phyloP scores from a whole-genome alignment of 2,888 invertebrate genomes.

The Epistrophe eligans region DNA sequence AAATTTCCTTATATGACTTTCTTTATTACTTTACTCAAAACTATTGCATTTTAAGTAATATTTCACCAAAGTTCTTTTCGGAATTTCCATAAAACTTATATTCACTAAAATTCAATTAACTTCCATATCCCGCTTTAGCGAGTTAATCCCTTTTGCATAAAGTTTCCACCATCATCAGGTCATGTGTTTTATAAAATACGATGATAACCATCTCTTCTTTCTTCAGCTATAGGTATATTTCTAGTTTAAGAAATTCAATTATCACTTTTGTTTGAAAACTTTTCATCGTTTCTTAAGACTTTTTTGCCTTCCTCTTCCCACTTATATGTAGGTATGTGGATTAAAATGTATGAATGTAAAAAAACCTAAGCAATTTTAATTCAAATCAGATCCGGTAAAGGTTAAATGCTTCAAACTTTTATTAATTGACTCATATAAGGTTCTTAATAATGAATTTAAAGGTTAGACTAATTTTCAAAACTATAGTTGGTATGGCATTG shows the following conservation, averaged over 20 bases:
- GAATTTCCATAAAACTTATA: conserved; percentile 9
- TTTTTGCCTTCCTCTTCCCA: not conserved
- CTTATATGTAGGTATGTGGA: not conserved
- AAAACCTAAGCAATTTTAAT: not conserved
- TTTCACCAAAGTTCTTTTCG: not conserved
- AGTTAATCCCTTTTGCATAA: conserved; percentile 17
- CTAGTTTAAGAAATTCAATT: conserved; percentile 46
- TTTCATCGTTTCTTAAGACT: conserved; percentile 14
- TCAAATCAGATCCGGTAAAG: conserved; percentile 17
- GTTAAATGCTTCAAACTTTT: conserved; percentile 16
- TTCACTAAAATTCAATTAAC: conserved; percentile 31
- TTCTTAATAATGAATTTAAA: conserved; percentile 25
- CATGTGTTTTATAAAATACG: conserved; percentile 36
- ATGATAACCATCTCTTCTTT: conserved; percentile 17
- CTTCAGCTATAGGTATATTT: no score
- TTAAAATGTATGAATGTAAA: not conserved
- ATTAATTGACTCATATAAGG: conserved; percentile 5
- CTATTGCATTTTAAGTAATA: not conserved
- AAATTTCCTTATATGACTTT: no score
- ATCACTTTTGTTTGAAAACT: conserved; percentile 60
- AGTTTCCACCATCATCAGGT: conserved; percentile 2
- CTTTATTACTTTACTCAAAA: not conserved
- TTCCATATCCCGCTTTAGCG: not conserved
- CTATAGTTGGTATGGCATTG: conserved; percentile 50
- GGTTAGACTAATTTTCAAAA: conserved; percentile 42